Percentiles rank a stretch among this genome's conserved stretches.
These are phyloP conservation scores for Buathra laborator DNA, from an alignment of 2,888 invertebrate species.

Conservation along the genomic window DNA sequence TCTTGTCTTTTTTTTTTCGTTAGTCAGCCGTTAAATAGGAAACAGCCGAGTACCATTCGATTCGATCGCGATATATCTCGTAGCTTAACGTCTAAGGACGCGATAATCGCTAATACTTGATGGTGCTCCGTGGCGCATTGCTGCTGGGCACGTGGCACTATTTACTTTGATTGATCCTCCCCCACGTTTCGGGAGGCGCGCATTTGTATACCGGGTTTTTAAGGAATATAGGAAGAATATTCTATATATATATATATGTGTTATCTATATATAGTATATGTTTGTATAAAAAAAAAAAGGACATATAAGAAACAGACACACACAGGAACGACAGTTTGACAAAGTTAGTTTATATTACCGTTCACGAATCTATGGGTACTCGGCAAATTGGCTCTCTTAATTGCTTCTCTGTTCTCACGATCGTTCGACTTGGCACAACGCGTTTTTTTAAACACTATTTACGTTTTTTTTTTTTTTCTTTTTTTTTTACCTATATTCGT, in stretches of 20 bases:
- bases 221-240: conserved; percentile 54
- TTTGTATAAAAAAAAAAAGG: conserved; percentile 69
- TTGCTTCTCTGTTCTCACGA: conserved; percentile 16
- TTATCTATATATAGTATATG: conserved; percentile 73
- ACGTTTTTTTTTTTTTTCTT: conserved; percentile 15
- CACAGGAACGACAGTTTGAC: conserved; percentile 69
- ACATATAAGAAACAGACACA: conserved; percentile 67
- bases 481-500: conserved; percentile 63
- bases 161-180: conserved; percentile 61
- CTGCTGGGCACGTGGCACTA: conserved; percentile 64
- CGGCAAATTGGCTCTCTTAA: conserved; percentile 48
- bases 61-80: conserved; percentile 58
- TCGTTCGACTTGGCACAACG: conserved; percentile 67
- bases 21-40: conserved; percentile 62
- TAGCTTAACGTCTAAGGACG: conserved; percentile 64
- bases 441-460: conserved; percentile 50
- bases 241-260: conserved; percentile 70
- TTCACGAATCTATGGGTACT: conserved; percentile 56
- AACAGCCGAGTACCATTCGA: conserved; percentile 60
- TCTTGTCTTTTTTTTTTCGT: background rate
- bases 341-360: conserved; percentile 44
- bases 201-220: conserved; percentile 46
- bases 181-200: conserved; percentile 29
- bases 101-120: conserved; percentile 68
- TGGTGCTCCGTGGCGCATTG: conserved; percentile 61